These are phyloP conservation scores for Montifringilla adamsi DNA, from an alignment of 2,113 vertebrate species.

Conservation along the genomic window DNA sequence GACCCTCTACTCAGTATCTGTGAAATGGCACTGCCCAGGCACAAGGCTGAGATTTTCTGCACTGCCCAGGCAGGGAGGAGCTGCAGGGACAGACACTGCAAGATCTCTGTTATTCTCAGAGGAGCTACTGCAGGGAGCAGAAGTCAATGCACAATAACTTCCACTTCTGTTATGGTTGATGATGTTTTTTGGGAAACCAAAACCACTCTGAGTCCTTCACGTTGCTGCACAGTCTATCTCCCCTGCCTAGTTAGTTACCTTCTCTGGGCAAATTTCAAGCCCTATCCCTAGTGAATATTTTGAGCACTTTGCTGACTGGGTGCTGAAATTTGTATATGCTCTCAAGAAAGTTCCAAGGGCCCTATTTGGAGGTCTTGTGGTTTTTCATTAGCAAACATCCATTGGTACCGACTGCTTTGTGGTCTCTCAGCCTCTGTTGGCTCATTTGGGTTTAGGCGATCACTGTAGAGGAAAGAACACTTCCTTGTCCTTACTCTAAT, in stretches of 20 bases:
- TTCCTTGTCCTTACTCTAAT: conserved; percentile 43
- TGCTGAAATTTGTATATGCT: background rate
- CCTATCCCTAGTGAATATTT: background rate
- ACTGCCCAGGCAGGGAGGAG: background rate
- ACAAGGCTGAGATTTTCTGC: background rate
- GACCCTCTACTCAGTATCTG: background rate
- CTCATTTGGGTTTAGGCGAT: background rate
- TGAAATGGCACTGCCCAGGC: background rate
- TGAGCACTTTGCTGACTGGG: background rate
- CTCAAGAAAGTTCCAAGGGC: background rate
- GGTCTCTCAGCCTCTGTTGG: background rate
- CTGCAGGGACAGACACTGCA: background rate
- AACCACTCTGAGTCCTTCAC: background rate
- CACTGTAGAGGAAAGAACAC: conserved; percentile 13
- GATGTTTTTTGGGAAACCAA: background rate
- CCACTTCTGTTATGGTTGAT: rapidly evolving
- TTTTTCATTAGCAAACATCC: background rate
- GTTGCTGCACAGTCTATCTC: background rate
- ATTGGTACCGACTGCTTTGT: background rate
- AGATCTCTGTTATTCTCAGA: background rate
- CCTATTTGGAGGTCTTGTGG: background rate
- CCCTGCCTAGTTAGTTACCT: background rate
- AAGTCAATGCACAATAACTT: background rate
- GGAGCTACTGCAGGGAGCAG: background rate
- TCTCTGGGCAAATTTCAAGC: background rate